Conservation (phyloP, 1,140 invertebrate species). For the Coenobita brevimanus region DNA sequence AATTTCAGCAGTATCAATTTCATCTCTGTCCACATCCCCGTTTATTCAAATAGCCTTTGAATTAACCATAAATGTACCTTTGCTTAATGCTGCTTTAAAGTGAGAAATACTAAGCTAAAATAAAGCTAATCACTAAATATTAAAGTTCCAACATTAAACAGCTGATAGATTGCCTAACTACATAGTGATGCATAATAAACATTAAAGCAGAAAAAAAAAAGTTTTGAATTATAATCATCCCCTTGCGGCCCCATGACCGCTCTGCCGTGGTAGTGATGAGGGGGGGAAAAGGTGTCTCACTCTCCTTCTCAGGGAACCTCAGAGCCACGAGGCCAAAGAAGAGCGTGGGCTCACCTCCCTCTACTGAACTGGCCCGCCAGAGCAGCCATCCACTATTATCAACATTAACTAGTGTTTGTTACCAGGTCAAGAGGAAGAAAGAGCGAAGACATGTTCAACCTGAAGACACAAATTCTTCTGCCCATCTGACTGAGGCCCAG, state of each 20-base stretch:
- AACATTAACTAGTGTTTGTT: slow-evolving; percentile 16
- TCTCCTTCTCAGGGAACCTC: background rate
- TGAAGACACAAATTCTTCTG: slow-evolving; percentile 62
- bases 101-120: slow-evolving; percentile 7
- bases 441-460: slow-evolving; percentile 60
- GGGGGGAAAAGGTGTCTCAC: background rate
- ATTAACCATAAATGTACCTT: background rate
- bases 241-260: background rate
- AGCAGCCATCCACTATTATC: background rate
- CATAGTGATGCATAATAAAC: slow-evolving; percentile 5
- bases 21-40: background rate
- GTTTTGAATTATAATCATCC: background rate
- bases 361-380: no score
- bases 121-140: slow-evolving; percentile 22
- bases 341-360: slow-evolving; percentile 1
- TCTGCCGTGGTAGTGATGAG: background rate
- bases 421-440: slow-evolving; percentile 69
- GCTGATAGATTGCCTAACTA: background rate
- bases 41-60: background rate
- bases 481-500: slow-evolving; percentile 65
- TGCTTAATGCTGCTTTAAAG: slow-evolving; percentile 24
- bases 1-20: slow-evolving; percentile 12
- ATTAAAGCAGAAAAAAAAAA: background rate
- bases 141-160: background rate
- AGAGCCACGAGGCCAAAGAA: background rate